Conservation (phyloP, 2,113 vertebrate genomes). For the Phrynosoma blainvillii region DNA sequence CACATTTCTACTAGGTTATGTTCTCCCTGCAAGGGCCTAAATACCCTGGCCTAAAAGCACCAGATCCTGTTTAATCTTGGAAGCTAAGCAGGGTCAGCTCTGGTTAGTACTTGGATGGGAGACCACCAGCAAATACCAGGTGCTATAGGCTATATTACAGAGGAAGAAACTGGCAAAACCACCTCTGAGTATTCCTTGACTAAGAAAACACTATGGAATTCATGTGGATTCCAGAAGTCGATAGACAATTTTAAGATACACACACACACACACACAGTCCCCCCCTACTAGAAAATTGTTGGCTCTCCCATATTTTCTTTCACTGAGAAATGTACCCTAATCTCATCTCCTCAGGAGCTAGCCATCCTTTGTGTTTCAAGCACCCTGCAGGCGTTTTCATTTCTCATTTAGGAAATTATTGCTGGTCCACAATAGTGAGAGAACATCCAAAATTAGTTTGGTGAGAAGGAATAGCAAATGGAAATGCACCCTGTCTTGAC, state of each 20-base stretch:
- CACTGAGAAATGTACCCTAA: neutral
- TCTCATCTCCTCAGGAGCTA: neutral
- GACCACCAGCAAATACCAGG: too few species aligned
- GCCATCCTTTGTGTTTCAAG: neutral
- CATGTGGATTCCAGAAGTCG: too few species aligned
- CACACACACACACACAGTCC: too few species aligned
- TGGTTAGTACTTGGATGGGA: too few species aligned
- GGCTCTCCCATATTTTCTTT: neutral
- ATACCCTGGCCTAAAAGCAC: too few species aligned
- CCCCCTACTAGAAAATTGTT: neutral
- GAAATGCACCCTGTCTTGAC: neutral
- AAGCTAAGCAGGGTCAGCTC: too few species aligned
- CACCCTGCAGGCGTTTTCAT: neutral
- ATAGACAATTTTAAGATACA: too few species aligned
- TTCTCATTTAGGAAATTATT: neutral
- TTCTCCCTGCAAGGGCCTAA: neutral
- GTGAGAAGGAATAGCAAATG: neutral
- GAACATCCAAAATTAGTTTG: neutral
- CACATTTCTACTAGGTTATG: neutral
- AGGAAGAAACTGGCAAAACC: too few species aligned
- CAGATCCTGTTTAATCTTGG: too few species aligned
- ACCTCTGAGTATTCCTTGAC: too few species aligned
- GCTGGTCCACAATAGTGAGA: neutral
- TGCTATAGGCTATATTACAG: too few species aligned
- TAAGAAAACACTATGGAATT: too few species aligned